Conservation (phyloP, 2,797 vertebrate species). For the Acanthiza pusilla region DNA sequence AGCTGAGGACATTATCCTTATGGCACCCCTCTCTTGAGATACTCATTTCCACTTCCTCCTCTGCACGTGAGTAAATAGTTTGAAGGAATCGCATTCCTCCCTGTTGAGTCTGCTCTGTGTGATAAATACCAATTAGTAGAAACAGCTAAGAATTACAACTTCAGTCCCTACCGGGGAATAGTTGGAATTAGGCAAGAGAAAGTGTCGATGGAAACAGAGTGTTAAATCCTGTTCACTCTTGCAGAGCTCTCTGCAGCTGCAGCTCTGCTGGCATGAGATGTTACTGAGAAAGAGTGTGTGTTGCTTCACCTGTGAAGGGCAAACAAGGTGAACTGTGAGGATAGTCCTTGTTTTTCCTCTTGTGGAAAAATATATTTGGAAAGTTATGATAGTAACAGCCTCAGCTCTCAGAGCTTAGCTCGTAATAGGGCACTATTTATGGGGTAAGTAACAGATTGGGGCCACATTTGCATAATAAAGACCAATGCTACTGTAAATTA, state of each 20-base stretch:
- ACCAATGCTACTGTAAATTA: neutral
- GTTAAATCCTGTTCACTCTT: neutral
- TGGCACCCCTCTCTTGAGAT: neutral
- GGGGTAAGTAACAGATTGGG: neutral
- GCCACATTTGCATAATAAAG: conserved; percentile 17
- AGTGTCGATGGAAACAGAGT: neutral
- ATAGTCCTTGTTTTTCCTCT: neutral
- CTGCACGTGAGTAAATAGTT: neutral
- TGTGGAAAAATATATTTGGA: neutral
- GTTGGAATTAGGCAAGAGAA: neutral
- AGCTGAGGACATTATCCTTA: neutral
- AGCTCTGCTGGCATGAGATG: neutral
- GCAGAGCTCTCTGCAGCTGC: neutral
- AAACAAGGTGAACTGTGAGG: neutral
- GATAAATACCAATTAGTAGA: neutral
- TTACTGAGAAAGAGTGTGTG: neutral
- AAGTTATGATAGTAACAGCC: neutral
- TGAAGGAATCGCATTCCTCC: neutral
- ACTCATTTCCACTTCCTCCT: neutral
- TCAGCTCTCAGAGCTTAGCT: neutral
- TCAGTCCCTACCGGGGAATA: neutral
- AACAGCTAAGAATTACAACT: neutral
- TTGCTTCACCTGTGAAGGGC: neutral
- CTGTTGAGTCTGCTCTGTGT: neutral
- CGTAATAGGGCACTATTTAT: neutral